Percentiles rank a stretch among this genome's conserved stretches.
phyloP scores from a whole-genome alignment of 2,888 invertebrate genomes.

The Drosophila mimica region DNA sequence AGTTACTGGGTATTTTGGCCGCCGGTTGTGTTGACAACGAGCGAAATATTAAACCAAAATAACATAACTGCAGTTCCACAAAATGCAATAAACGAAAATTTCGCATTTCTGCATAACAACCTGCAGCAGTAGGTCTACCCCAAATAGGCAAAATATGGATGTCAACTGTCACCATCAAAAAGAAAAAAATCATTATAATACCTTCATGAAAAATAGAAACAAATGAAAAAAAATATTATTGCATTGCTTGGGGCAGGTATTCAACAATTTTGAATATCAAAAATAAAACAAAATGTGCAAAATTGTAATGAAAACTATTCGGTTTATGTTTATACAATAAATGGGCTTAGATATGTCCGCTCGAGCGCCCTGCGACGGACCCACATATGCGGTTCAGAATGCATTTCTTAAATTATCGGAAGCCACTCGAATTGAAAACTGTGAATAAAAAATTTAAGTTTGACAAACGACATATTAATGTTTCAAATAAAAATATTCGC shows the following conservation, averaged over 20 bases:
- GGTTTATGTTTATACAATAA: slow-evolving; percentile 2
- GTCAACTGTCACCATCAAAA: slow-evolving; percentile 34
- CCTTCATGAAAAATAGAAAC: not conserved
- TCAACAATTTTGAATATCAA: slow-evolving; percentile 22
- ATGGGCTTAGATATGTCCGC: not conserved
- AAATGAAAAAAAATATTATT: slow-evolving; percentile 27
- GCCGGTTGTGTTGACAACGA: slow-evolving; percentile 52
- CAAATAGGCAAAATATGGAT: slow-evolving; percentile 24
- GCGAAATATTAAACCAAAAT: slow-evolving; percentile 62
- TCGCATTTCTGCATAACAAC: slow-evolving; percentile 29
- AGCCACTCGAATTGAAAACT: not conserved
- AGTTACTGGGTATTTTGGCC: slow-evolving; percentile 8
- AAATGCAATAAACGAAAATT: slow-evolving; percentile 69
- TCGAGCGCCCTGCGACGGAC: no score
- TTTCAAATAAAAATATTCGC: not conserved
- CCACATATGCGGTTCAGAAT: not conserved
- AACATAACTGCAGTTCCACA: slow-evolving; percentile 42
- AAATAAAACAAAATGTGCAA: not conserved
- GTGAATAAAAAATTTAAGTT: not conserved
- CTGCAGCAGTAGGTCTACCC: slow-evolving; percentile 7
- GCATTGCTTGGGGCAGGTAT: slow-evolving; percentile 13
- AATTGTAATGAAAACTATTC: not conserved
- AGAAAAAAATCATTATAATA: not conserved
- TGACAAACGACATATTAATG: no score
- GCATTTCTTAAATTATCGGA: not conserved